Evolutionary conservation across 2,797 vertebrate species (phyloP).

Genomic region (Gymnodraco acuticeps): DNA sequence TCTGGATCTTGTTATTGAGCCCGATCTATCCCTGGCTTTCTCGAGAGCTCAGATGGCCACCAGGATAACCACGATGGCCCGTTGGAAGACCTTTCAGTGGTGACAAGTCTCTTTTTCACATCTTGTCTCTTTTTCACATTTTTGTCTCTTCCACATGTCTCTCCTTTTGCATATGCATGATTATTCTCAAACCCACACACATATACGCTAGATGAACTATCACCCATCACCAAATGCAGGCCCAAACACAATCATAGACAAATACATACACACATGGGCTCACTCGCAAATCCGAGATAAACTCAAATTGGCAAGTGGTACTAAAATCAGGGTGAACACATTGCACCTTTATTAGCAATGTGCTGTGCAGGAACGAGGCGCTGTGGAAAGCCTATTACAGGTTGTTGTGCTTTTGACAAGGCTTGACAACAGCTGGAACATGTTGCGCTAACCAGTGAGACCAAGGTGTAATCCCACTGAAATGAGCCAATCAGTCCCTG

Average conservation of each 20-base stretch:
- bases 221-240: slow-evolving; percentile 25
- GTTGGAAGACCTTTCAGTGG: slow-evolving; percentile 49
- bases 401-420: slow-evolving; percentile 72
- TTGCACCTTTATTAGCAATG: slow-evolving; percentile 79
- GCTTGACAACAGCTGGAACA: slow-evolving; percentile 73
- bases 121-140: slow-evolving; percentile 25
- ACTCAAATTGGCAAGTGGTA: slow-evolving; percentile 59
- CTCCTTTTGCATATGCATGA: slow-evolving; percentile 13
- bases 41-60: slow-evolving; percentile 74
- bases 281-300: slow-evolving; percentile 49
- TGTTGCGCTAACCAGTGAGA: slow-evolving; percentile 47
- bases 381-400: slow-evolving; percentile 75
- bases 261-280: slow-evolving; percentile 32
- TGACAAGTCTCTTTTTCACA: slow-evolving; percentile 48
- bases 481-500: slow-evolving; percentile 34
- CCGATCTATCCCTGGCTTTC: slow-evolving; percentile 58
- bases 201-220: slow-evolving; percentile 21
- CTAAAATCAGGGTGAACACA: slow-evolving; percentile 70
- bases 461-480: slow-evolving; percentile 58
- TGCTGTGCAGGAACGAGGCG: slow-evolving; percentile 60
- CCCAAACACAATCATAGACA: slow-evolving; percentile 42
- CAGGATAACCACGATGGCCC: slow-evolving; percentile 68
- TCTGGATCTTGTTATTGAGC: slow-evolving; percentile 61
- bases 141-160: neutral
- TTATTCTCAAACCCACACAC: slow-evolving; percentile 39